Conservation (phyloP, 2,888 invertebrate genomes). For the Chouioia cunea region DNA sequence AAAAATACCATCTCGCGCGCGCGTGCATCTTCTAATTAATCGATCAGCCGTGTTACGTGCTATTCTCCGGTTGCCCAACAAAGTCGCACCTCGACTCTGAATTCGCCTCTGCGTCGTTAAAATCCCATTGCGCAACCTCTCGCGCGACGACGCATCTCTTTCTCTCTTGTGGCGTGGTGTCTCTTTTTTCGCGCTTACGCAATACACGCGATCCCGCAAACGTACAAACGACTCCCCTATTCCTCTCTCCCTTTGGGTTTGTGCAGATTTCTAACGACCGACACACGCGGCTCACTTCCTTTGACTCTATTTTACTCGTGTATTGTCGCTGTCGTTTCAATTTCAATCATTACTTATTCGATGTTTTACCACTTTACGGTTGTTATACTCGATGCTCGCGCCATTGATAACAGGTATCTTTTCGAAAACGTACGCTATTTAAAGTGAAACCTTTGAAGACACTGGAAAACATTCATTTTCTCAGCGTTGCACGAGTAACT, state of each 20-base stretch:
- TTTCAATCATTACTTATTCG: conserved; percentile 9
- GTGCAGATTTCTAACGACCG: no score
- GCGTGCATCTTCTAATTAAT: conserved; percentile 37
- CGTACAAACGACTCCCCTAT: no score
- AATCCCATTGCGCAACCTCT: conserved; percentile 43
- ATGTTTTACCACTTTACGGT: not conserved
- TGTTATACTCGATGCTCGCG: not conserved
- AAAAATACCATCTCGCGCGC: conserved; percentile 2
- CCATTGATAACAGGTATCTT: not conserved
- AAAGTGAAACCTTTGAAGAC: conserved; percentile 6
- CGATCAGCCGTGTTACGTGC: conserved; percentile 2
- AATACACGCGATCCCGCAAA: conserved; percentile 11
- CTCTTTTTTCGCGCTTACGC: conserved; percentile 43
- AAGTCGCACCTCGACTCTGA: conserved; percentile 24
- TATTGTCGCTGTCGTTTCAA: not conserved
- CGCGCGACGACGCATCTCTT: not conserved
- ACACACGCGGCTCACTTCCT: not conserved
- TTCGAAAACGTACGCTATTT: not conserved
- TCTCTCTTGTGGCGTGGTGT: conserved; percentile 1
- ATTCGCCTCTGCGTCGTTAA: conserved; percentile 25
- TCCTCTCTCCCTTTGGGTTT: no score
- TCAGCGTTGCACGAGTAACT: conserved; percentile 20
- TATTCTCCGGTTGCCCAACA: conserved; percentile 15
- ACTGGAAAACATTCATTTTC: conserved; percentile 27
- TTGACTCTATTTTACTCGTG: not conserved